Percentiles rank a stretch among this genome's conserved stretches.
These are phyloP conservation scores for Chesias legatella DNA, from an alignment of 2,888 invertebrate species.

Conservation along the genomic window DNA sequence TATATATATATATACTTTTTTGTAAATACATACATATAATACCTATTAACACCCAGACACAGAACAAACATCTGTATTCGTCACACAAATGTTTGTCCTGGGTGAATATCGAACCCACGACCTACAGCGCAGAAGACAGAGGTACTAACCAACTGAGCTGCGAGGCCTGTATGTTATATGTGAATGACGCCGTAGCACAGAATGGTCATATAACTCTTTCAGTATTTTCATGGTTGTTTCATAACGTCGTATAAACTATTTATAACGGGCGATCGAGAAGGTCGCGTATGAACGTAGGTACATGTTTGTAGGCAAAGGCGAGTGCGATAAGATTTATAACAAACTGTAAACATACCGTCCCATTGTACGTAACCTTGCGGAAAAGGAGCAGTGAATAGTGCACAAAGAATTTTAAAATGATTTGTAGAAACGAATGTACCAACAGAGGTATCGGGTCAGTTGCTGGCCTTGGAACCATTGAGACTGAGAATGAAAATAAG, in stretches of 20 bases:
- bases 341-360: constrained; percentile 42
- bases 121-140: too few relatives aligned
- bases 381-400: constrained; percentile 34
- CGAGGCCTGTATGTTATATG: too few relatives aligned
- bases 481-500: constrained; percentile 37
- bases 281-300: constrained; percentile 35
- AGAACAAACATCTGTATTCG: too few relatives aligned
- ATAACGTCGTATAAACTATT: constrained; percentile 40
- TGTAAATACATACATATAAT: too few relatives aligned
- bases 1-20: too few relatives aligned
- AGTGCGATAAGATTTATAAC: constrained; percentile 49
- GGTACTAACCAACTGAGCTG: too few relatives aligned
- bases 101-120: too few relatives aligned
- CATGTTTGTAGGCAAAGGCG: constrained; percentile 30
- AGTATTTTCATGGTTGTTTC: constrained; percentile 41
- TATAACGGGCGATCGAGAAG: constrained; percentile 47
- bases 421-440: constrained; percentile 40
- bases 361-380: constrained; percentile 40
- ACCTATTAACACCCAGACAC: too few relatives aligned
- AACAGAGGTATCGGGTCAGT: constrained; percentile 41
- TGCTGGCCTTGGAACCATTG: constrained; percentile 42
- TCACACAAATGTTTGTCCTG: too few relatives aligned
- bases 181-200: constrained; percentile 9
- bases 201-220: constrained; percentile 20
- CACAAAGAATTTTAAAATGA: constrained; percentile 29